phyloP scores from a whole-genome alignment of 2,797 vertebrate genomes.

The Balearica regulorum region DNA sequence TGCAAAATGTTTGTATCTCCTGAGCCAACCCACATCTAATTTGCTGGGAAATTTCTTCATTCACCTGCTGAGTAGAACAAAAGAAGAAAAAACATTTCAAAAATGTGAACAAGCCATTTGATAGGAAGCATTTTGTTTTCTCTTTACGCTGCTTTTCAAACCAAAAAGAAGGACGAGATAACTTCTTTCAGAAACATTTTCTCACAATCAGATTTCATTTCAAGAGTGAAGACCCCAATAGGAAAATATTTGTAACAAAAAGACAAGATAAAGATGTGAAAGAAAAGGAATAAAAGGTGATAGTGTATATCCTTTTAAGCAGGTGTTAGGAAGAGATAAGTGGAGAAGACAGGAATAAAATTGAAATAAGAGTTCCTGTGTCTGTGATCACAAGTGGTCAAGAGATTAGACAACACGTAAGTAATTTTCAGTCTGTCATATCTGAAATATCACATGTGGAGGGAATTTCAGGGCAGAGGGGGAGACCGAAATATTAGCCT shows the following conservation, averaged over 20 bases:
- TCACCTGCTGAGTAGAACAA: not conserved
- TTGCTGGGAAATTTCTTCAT: not conserved
- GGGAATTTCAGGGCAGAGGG: not conserved
- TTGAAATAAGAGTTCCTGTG: not conserved
- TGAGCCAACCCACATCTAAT: not conserved
- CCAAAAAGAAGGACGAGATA: not conserved
- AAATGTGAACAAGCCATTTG: not conserved
- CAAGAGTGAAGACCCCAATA: not conserved
- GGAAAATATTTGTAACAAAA: slow-evolving; percentile 16
- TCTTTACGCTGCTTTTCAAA: not conserved
- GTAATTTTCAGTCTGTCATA: not conserved
- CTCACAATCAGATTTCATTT: not conserved
- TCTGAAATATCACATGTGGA: not conserved
- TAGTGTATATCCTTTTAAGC: not conserved
- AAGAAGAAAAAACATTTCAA: not conserved
- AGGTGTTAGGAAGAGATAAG: slow-evolving; percentile 42
- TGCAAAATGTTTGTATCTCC: not conserved
- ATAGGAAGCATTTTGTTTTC: not conserved
- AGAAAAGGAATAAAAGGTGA: not conserved
- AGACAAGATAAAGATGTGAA: not conserved
- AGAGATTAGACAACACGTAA: not conserved
- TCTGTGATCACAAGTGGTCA: not conserved
- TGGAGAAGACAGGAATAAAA: not conserved
- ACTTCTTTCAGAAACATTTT: not conserved
- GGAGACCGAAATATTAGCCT: not conserved